Base-by-base conservation (phyloP, 1,140 invertebrate species). In the Pinna nobilis region DNA sequence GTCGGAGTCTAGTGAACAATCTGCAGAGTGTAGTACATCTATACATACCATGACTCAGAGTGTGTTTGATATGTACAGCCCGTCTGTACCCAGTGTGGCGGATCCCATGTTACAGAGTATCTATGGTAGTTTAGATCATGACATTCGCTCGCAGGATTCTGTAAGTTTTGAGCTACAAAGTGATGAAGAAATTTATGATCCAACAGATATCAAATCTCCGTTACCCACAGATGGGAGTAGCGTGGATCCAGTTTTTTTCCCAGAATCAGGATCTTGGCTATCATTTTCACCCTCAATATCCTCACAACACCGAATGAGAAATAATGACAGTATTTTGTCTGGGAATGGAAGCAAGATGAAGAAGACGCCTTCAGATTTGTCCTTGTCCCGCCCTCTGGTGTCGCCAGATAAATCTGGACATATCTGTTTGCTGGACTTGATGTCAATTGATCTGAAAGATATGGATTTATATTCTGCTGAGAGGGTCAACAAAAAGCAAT, bases 381-480 rank as follows among this genome's bases (percentile, higher is more conserved):
- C 53, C 37, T 44, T 59, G 55, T 37, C 33, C 20, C 66, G 33
- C n/a, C 39, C 37, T n/a, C 33, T 37, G 39, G 53, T 47, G 30
- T 23, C 18, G 32, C 33, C 1, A 1, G 33, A 53, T 15, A 74
- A 49, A 28, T 63, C 59, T 64, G 71, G 60, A 6, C 70, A 83
- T 55, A 67, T 59, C 2, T 91, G 92, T 82, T 82, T 96, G 13
- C 81, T 96, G 6, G 95, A 97, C 84, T 92, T 95, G 0, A 94
- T 95, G 92, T 89, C 90, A 55, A 90, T 97, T 1, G 91, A 94
- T 70, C 84, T 97, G 39, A 91, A 93, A 4, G 95, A 96, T 77
- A 96, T 96, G 91, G 94, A 96, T 86, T 88, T 96, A 2, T 95
- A 93, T 74, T 92, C 94, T 4, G 95, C 93, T 44, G 75, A 81